Evolutionary conservation across 2,888 invertebrate species (phyloP).

Genomic region (Norana najaformis): DNA sequence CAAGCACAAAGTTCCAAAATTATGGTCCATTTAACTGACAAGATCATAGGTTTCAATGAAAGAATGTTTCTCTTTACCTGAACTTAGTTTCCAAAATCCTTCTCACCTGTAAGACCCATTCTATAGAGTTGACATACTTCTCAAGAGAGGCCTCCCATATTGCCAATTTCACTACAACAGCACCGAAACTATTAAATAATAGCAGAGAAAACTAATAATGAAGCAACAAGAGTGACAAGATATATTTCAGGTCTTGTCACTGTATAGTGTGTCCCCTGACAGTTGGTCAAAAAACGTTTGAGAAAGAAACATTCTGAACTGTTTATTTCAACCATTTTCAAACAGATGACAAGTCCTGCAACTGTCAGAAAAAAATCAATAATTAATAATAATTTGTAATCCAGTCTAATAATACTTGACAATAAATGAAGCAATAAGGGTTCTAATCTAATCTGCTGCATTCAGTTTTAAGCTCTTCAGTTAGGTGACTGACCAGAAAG

Average conservation of each 20-base stretch:
- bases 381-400: neutral
- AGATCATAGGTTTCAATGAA: too few species aligned
- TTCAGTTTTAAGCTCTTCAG: neutral
- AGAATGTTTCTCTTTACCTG: too few species aligned
- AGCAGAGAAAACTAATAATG: neutral
- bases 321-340: too few species aligned
- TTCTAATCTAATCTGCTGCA: too few species aligned
- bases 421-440: neutral
- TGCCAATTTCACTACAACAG: slow-evolving; percentile 77
- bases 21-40: too few species aligned
- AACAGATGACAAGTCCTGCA: neutral
- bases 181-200: neutral
- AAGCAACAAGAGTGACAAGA: neutral
- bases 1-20: too few species aligned
- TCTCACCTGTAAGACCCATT: slow-evolving; percentile 73
- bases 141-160: slow-evolving; percentile 90
- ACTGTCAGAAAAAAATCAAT: neutral
- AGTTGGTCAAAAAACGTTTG: neutral
- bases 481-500: slow-evolving; percentile 68
- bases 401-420: neutral
- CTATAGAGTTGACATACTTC: slow-evolving; percentile 80
- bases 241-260: neutral
- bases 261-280: neutral
- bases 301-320: neutral
- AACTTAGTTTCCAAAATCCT: neutral